Percentiles rank a stretch among this genome's conserved stretches.
Evolutionary conservation across 1,140 invertebrate species (phyloP).

Genomic region (Zaprionus tsacasi): DNA sequence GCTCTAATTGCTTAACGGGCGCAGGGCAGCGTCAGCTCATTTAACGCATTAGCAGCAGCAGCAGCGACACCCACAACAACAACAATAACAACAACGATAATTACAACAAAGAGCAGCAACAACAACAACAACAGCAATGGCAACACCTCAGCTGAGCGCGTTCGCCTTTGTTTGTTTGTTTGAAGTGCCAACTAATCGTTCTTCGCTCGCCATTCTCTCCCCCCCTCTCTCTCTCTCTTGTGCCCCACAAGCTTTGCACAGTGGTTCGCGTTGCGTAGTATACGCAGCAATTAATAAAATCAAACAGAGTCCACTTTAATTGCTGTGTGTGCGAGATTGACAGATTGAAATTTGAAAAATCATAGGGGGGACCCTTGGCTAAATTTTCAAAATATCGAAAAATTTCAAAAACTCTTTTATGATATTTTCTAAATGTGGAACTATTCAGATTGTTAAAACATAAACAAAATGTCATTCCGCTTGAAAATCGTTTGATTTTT

Average conservation of each 20-base stretch:
- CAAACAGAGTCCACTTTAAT: neutral
- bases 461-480: no score
- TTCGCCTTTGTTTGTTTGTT: conserved; percentile 48
- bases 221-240: no score
- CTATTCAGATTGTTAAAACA: no score
- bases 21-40: conserved; percentile 67
- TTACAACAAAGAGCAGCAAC: conserved; percentile 8
- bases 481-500: no score
- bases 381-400: no score
- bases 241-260: conserved; percentile 12
- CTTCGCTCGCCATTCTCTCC: conserved; percentile 1
- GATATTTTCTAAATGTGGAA: no score
- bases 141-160: conserved; percentile 40
- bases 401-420: no score
- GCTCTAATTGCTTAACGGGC: conserved; percentile 70
- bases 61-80: conserved; percentile 11
- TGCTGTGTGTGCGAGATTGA: neutral
- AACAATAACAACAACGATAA: neutral
- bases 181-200: conserved; percentile 47
- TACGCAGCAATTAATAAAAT: neutral
- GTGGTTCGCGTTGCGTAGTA: neutral
- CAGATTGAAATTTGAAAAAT: no score
- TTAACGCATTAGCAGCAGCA: conserved; percentile 67
- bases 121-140: neutral
- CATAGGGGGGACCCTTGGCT: no score